Conservation (phyloP, 2,113 vertebrate species). For the Rhagologus leucostigma region DNA sequence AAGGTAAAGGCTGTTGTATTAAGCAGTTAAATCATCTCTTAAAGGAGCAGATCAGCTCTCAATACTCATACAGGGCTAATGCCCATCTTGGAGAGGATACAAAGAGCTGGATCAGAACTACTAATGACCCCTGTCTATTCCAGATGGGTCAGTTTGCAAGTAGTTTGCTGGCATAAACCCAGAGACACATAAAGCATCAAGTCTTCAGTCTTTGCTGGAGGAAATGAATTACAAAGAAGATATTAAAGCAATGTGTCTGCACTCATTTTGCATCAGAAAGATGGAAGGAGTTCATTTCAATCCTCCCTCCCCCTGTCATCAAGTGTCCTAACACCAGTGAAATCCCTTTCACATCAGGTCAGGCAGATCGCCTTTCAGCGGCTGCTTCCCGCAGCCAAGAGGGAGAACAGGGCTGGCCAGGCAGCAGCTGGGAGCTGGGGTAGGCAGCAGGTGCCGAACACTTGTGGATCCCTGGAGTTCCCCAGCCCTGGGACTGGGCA, state of each 20-base stretch:
- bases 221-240: slow-evolving; percentile 60
- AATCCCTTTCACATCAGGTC: slow-evolving; percentile 62
- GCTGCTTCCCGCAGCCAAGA: slow-evolving; percentile 8
- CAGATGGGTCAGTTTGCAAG: slow-evolving; percentile 39
- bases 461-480: not conserved
- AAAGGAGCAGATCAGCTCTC: not conserved
- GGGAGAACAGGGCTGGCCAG: not conserved
- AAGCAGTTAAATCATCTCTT: not conserved
- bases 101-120: not conserved
- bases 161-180: slow-evolving; percentile 28
- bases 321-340: slow-evolving; percentile 52
- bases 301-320: slow-evolving; percentile 48
- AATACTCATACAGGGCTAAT: not conserved
- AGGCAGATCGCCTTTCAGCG: slow-evolving; percentile 63
- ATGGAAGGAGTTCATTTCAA: slow-evolving; percentile 46
- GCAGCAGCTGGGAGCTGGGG: slow-evolving; percentile 25
- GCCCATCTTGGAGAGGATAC: not conserved
- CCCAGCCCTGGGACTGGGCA: not conserved
- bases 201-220: slow-evolving; percentile 29
- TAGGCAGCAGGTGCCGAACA: slow-evolving; percentile 59
- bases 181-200: slow-evolving; percentile 32
- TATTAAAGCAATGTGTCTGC: slow-evolving; percentile 64
- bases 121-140: not conserved
- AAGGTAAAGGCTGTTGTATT: not conserved
- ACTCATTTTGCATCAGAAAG: slow-evolving; percentile 60